These are phyloP conservation scores for Neodiprion virginianus DNA, from an alignment of 1,140 invertebrate species.

Conservation along the genomic window DNA sequence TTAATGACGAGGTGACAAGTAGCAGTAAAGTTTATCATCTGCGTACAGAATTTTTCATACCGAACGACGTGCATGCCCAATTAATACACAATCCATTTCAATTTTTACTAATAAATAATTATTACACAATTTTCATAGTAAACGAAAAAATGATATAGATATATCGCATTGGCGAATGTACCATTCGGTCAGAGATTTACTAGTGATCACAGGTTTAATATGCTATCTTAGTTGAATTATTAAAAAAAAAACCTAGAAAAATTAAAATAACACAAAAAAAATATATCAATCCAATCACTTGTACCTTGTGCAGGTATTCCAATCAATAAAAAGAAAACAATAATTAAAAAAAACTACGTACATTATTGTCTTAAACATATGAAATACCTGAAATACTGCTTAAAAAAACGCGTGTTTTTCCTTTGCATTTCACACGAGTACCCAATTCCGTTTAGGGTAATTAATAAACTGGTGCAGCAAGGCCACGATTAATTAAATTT, in stretches of 20 bases:
- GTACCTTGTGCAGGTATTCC: constrained; percentile 47
- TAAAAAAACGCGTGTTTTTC: neutral
- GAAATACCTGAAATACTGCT: neutral
- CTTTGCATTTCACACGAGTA: neutral
- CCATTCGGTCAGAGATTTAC: constrained; percentile 59
- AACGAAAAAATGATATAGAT: neutral
- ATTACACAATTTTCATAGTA: neutral
- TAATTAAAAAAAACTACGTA: constrained; percentile 10
- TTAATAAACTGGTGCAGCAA: neutral
- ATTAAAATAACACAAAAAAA: constrained; percentile 20
- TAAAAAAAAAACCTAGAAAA: constrained; percentile 35
- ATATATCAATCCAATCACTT: constrained; percentile 36
- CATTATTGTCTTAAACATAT: neutral
- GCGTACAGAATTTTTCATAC: no score
- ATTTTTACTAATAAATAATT: neutral
- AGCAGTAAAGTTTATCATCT: neutral
- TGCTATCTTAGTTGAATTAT: constrained; percentile 48
- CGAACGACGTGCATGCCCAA: no score
- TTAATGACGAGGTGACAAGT: neutral
- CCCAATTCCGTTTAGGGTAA: neutral
- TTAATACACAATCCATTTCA: neutral
- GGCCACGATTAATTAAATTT: constrained; percentile 26
- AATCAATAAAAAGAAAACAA: constrained; percentile 37
- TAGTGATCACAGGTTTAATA: constrained; percentile 52
- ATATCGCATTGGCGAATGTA: constrained; percentile 53